Evolutionary conservation across 2,113 vertebrate genomes (phyloP), one percentile per base, ranked within the genome.

Genomic region (Leuciscus idus): DNA sequence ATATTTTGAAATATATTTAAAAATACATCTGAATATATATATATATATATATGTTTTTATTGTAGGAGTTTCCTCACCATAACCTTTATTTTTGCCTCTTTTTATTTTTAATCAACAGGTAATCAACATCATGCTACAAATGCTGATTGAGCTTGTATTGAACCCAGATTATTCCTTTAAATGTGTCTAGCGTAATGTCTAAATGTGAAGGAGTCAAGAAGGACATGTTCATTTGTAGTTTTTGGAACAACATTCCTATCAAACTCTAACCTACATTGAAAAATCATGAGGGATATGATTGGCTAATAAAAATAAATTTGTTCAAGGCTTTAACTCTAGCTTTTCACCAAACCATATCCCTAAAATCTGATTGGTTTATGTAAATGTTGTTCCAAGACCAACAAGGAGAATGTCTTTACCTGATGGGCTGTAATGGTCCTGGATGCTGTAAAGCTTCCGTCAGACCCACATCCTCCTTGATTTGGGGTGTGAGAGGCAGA

Each of bases 351-450:
- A 23, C n/a, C 10, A 64, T 64, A 33, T 36, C n/a, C 11, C 39
- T 43, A 1, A 48, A 50, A 75, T 43, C 23, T 6, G 2, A 68
- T 2, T 13, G 1, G 23, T 15, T 36, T 5, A 68, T 8, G 13
- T 23, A 26, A 66, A 66, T 28, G 4, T 72, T 23, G 5, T 46
- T 12, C 39, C 39, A 23, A 46, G 39, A 46, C n/a, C 72, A 50
- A 30, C n/a, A 77, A 55, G 26, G 43, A 17, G 7, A 59, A 12
- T 30, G 46, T 59, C 9, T 39, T n/a, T 88, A 88, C 88, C 87
- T 86, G 82, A 77, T 75, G 9, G 76, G 21, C 3, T 15, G 79
- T 28, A 72, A 85, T 57, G 46, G 33, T 81, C 72, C 52, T 57
- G 70, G 80, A 28, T 68, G n/a, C 74, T 59, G 59, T 28, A 52